Base-by-base conservation (phyloP, 2,797 vertebrate species). In the Stomatorhinus walkeri region DNA sequence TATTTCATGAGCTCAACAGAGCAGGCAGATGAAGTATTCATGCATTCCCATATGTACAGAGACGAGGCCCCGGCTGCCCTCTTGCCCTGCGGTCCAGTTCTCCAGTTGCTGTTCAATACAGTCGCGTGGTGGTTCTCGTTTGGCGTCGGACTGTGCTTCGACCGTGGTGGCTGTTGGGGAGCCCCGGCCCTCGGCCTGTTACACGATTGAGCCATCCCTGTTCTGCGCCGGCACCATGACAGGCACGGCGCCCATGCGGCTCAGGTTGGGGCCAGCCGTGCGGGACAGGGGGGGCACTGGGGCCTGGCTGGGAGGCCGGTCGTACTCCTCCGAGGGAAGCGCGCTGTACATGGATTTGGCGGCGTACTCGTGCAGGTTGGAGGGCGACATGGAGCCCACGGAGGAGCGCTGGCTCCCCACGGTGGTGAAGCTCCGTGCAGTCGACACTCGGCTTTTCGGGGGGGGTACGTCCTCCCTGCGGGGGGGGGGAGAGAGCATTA, bases 221-320 rank as follows among this genome's bases (percentile, higher is more conserved):
- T 96, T 98, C 94, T 99, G 98, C 88, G 98, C 98, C 88, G 98
- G 97, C 91, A 98, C 97, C 98, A 99, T 99, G 93, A 99, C 98
- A 0, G 98, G 96, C 91, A 99, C 95, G 86, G 95, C 98, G 79
- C 98, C 98, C 98, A 99, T 99, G 94, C 98, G 97, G 93, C 97
- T 99, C 92, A 99, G 97, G 94, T 98, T 99, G 93, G 97, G 97
- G 90, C 96, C 98, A 0, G 95, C 96, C 96, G 98, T 97, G 95
- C 95, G 98, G 93, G 93, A 89, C 89, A 96, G 96, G 1, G 94
- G 94, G 0, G 96, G 94, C 89, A 93, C 92, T 0, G 96, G 95
- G 8, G 89, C 95, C 85, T 96, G 97, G 93, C 95, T 95, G 3
- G 97, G 94, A 51, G 96, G 90, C 12, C 94, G 95, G 22, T 98